Conservation (phyloP, 2,797 vertebrate species). For the Hafferia zeledoni region DNA sequence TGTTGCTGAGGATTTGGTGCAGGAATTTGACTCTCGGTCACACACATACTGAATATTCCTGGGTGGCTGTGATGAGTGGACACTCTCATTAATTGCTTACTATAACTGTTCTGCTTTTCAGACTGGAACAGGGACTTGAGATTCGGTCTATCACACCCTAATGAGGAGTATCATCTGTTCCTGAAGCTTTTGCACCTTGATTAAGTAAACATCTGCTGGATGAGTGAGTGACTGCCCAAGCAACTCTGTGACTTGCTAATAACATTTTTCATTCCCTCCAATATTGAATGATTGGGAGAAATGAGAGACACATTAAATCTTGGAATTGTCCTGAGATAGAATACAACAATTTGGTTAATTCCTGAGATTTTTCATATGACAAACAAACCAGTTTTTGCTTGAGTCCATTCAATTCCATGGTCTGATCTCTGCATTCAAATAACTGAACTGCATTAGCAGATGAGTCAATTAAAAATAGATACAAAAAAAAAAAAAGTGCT, state of each 20-base stretch:
- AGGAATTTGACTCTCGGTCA: not conserved
- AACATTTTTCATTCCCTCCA: not conserved
- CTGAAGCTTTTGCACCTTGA: not conserved
- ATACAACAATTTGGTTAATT: not conserved
- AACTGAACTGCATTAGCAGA: not conserved
- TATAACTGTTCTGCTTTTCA: not conserved
- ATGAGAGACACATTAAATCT: not conserved
- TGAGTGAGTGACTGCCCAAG: not conserved
- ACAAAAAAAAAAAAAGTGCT: not conserved
- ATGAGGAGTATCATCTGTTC: not conserved
- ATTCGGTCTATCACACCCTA: not conserved
- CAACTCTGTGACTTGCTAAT: not conserved
- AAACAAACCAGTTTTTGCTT: not conserved
- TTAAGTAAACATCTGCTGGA: not conserved
- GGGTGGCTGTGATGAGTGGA: not conserved
- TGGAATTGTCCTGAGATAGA: not conserved
- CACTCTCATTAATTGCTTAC: not conserved
- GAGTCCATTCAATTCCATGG: not conserved
- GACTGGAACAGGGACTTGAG: not conserved
- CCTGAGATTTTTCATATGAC: not conserved
- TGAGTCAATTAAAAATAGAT: not conserved
- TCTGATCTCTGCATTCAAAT: not conserved
- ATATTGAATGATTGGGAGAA: not conserved
- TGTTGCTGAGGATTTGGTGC: not conserved
- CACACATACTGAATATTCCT: not conserved